Base-by-base conservation (phyloP, 1,140 invertebrate genomes). In the Mycetomoellerius zeteki region DNA sequence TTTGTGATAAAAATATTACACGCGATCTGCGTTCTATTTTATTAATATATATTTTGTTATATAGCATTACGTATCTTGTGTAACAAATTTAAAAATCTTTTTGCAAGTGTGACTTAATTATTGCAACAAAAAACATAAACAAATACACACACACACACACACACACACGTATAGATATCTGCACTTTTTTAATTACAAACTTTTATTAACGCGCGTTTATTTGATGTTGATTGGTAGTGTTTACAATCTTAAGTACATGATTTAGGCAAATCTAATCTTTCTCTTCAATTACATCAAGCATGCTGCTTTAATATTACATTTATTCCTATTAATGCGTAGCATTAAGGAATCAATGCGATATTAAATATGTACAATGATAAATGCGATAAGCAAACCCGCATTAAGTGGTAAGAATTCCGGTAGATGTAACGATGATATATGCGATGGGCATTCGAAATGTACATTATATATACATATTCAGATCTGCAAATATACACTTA, bases 201-300 rank as follows among this genome's bases (percentile, higher is more conserved):
- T 33, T 24, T 77, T 77, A 77, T 60, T 65, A 30, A 43, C 16
- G 24, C 4, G 19, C n/a, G n/a, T 75, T 37, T 21, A n/a, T 7
- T n/a, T 54, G 16, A 73, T 50, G n/a, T 6, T 30, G 43, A 64
- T 62, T 43, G 33, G 16, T 14, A 43, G 21, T 43, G 33, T 21
- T 58, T 50, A 37, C 3, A 67, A 80, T 80, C 62, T 33, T 7
- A 21, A 14, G 21, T 52, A 30, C 21, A 33, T 52, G 62, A 81
- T 50, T 78, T 50, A 64, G 19, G 10, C 69, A 69, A 64, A 80
- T 80, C 33, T 62, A 64, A 80, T 80, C 33, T 62, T 77, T 62
- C 56, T 58, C 10, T 76, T 60, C 37, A 75, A 75, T 75, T 58
- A n/a, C 8, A n/a, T 21, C 37, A 14, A 71, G 67, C n/a, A 33